Evolutionary conservation across 2,113 vertebrate genomes (phyloP), one percentile per base, ranked within the genome.

Genomic region (Hypomesus transpacificus): DNA sequence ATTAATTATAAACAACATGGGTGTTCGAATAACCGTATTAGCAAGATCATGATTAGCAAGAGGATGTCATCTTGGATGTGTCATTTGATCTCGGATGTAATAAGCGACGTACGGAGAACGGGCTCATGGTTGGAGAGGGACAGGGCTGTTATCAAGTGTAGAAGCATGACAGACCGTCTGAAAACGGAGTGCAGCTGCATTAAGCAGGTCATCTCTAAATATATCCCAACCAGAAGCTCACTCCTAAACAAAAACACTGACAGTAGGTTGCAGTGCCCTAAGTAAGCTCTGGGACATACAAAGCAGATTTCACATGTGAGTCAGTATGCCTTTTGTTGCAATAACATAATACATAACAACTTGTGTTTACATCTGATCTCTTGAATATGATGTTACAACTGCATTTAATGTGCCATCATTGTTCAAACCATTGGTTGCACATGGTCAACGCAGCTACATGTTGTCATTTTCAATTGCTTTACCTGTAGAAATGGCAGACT

Each of bases 401-500:
- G 39, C 9, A 46, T 46, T 46, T 46, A 13, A 46, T 46, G 11
- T 46, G 1, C 2, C 9, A 46, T 46, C 39, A 46, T 46, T 46
- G 39, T 46, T 46, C 39, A 2, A 46, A 46, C 39, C 39, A 46
- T 2, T 46, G 7, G 9, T 46, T 11, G 39, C 39, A 46, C 9
- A 46, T 46, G 9, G 9, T 46, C 8, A 46, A 46, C 18, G 50
- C 21, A 26, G 24, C 20, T 46, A 63, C 63, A 3, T 5, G 50
- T 65, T 65, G 59, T 51, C 24, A 18, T 52, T 52, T 26, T 54
- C 26, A 14, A 68, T 62, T 56, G 57, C 64, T 78, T 11, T 57
- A 9, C n/a, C 75, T 14, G 24, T 70, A 88, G 82, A 71, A 18
- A 94, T 93, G 94, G 91, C 93, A 13, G 83, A 78, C 72, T 68